Conservation (phyloP, 1,140 invertebrate genomes). For the Protaetia brevitarsis region DNA sequence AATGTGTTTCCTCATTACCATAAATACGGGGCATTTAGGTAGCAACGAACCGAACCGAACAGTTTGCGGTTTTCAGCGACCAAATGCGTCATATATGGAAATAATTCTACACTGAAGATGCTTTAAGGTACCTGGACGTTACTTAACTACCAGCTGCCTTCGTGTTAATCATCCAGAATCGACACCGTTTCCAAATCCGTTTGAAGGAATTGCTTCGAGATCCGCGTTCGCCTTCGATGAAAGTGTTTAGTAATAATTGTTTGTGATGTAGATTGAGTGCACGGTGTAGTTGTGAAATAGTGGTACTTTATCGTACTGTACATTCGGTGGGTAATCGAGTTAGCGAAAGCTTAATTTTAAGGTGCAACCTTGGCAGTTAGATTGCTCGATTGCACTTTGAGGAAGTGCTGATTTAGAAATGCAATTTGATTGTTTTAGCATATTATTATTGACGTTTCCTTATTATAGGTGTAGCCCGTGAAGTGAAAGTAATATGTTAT, state of each 20-base stretch:
- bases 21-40: background rate
- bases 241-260: slow-evolving; percentile 7
- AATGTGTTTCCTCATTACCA: slow-evolving; percentile 11
- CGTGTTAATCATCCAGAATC: background rate
- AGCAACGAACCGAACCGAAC: background rate
- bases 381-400: too few relatives aligned
- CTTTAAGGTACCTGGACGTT: background rate
- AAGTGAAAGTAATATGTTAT: too few relatives aligned
- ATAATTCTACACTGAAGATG: background rate
- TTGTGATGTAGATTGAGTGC: background rate
- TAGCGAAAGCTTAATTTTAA: background rate
- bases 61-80: background rate
- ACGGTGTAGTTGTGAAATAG: background rate
- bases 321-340: background rate
- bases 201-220: too few relatives aligned
- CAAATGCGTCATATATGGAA: background rate
- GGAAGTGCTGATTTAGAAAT: too few relatives aligned
- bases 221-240: background rate
- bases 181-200: background rate
- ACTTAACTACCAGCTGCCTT: background rate
- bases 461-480: too few relatives aligned
- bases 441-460: too few relatives aligned
- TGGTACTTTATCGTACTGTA: background rate
- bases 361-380: too few relatives aligned
- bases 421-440: too few relatives aligned